A percentile compares a stretch with the other conserved stretches of the same genome.
These are phyloP conservation scores for Amphimallon solstitiale DNA, from an alignment of 2,888 invertebrate species.

Conservation along the genomic window DNA sequence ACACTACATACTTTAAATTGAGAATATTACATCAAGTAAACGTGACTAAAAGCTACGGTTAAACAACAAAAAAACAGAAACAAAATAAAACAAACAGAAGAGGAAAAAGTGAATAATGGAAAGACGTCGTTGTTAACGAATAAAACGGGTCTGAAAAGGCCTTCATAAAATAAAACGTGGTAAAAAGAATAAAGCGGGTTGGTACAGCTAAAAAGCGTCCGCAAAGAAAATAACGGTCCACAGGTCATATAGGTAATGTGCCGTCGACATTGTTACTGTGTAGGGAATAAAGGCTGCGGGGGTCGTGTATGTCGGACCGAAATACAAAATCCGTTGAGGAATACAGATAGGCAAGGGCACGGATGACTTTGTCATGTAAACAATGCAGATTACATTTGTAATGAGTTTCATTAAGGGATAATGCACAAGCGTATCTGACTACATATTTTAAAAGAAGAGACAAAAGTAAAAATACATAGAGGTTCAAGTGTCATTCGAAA, in stretches of 20 bases:
- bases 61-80: no score
- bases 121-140: conserved; percentile 24
- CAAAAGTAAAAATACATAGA: no score
- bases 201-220: not conserved
- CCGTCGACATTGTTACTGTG: not conserved
- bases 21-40: no score
- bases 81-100: no score
- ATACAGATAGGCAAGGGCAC: not conserved
- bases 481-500: no score
- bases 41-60: no score
- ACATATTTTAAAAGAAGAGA: conserved; percentile 1
- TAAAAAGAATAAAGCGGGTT: conserved; percentile 13
- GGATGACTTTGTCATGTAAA: conserved; percentile 25
- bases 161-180: conserved; percentile 14
- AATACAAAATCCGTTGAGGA: not conserved
- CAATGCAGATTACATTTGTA: conserved; percentile 23
- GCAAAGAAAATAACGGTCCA: conserved; percentile 19
- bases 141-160: conserved; percentile 12
- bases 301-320: not conserved
- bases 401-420: conserved; percentile 25
- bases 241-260: conserved; percentile 20
- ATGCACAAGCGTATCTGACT: not conserved
- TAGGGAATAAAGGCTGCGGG: not conserved
- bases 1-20: no score
- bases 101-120: conserved; percentile 2